Evolutionary conservation across 2,113 vertebrate genomes (phyloP).

Genomic region (Dicerorhinus sumatrensis): DNA sequence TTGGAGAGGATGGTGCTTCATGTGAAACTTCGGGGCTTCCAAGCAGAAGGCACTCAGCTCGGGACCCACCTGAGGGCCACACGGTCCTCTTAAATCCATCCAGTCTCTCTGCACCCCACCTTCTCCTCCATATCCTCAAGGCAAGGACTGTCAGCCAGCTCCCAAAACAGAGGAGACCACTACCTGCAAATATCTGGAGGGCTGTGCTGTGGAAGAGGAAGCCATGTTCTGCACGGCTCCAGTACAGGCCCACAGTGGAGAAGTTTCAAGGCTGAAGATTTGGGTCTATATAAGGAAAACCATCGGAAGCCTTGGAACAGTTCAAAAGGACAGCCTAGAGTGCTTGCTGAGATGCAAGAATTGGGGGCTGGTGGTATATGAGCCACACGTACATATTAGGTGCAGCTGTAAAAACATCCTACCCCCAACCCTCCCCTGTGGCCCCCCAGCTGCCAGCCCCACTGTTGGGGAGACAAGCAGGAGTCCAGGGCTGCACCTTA

Average conservation of each 20-base stretch:
- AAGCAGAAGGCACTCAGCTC: neutral
- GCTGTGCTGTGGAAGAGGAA: neutral
- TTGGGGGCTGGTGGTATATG: neutral
- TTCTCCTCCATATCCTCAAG: neutral
- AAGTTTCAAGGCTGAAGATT: neutral
- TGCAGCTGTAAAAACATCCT: neutral
- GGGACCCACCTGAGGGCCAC: neutral
- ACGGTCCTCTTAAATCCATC: neutral
- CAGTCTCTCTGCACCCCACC: rapidly evolving
- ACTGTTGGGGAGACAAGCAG: neutral
- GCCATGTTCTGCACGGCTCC: neutral
- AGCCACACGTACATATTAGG: neutral
- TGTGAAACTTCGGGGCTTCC: neutral
- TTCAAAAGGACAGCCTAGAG: neutral
- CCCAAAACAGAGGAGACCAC: neutral
- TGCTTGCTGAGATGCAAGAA: neutral
- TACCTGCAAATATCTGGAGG: neutral
- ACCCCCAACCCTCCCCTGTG: neutral
- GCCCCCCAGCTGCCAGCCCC: neutral
- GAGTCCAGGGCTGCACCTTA: neutral
- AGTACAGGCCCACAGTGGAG: neutral
- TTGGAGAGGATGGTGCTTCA: neutral
- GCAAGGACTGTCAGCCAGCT: neutral
- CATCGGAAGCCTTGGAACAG: neutral
- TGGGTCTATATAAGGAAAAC: neutral